Evolutionary conservation across 2,888 invertebrate species (phyloP).

Genomic region (Ethmia dodecea): DNA sequence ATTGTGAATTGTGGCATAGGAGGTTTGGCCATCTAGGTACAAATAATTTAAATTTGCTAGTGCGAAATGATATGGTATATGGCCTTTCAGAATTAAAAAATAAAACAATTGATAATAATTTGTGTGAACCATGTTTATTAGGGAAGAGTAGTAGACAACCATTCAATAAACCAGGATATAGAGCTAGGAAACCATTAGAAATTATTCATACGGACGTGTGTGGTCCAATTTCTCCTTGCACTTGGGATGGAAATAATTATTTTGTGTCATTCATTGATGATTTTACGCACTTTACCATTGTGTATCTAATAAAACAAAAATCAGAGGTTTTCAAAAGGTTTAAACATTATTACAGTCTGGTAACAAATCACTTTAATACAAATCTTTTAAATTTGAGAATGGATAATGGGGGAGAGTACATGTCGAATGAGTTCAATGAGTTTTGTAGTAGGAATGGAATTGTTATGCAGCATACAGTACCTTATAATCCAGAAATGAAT

Average conservation of each 20-base stretch:
- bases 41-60: conserved; percentile 4
- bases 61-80: conserved; percentile 1
- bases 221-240: conserved; percentile 1
- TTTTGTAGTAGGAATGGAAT: conserved; percentile 11
- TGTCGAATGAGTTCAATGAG: conserved; percentile 3
- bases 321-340: no score
- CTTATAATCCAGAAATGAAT: conserved; percentile 19
- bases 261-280: conserved; percentile 20
- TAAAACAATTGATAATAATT: conserved; percentile 1
- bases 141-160: conserved; percentile 6
- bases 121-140: conserved; percentile 11
- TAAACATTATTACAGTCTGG: conserved; percentile 7
- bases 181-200: conserved; percentile 5
- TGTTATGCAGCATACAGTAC: conserved; percentile 12
- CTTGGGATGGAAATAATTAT: conserved; percentile 13
- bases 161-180: conserved; percentile 2
- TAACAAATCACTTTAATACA: conserved; percentile 11
- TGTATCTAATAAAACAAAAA: no score
- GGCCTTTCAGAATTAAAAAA: background rate
- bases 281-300: conserved; percentile 13
- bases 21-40: conserved; percentile 7
- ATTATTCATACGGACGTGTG: conserved; percentile 7
- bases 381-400: conserved; percentile 8
- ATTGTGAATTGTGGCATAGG: conserved; percentile 8
- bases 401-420: conserved; percentile 6